These are phyloP conservation scores for Melanotaenia parkinsoni DNA, from an alignment of 2,797 vertebrate genomes.

Conservation along the genomic window DNA sequence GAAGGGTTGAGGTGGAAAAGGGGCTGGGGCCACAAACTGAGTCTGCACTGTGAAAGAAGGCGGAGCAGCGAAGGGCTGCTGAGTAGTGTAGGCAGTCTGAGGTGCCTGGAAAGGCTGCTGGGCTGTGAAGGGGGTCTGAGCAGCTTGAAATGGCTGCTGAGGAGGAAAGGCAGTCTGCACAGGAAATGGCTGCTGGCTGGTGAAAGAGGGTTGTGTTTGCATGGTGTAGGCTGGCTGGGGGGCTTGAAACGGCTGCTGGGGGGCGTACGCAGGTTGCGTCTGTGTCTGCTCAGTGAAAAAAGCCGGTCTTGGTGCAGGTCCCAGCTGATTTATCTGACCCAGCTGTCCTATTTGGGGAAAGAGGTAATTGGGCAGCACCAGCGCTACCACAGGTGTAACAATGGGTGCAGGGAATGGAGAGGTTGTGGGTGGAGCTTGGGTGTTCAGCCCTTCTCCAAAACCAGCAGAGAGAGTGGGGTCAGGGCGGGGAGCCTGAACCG, in stretches of 20 bases:
- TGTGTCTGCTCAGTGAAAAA: conserved; percentile 81
- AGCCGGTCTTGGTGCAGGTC: conserved; percentile 69
- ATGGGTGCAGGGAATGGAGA: conserved; percentile 83
- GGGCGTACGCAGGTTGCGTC: conserved; percentile 68
- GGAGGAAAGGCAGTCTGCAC: conserved; percentile 75
- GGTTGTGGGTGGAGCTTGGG: conserved; percentile 76
- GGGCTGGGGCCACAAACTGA: conserved; percentile 71
- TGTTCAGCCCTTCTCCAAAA: conserved; percentile 77
- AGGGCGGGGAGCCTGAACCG: conserved; percentile 70
- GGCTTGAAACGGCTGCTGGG: conserved; percentile 70
- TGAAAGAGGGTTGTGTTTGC: conserved; percentile 69
- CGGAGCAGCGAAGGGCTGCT: conserved; percentile 68
- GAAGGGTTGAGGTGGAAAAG: conserved; percentile 79
- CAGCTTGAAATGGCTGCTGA: conserved; percentile 74
- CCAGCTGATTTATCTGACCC: conserved; percentile 70
- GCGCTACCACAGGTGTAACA: conserved; percentile 88
- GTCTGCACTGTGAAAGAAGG: conserved; percentile 80
- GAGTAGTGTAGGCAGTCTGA: conserved; percentile 61
- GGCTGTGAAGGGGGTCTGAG: conserved; percentile 60
- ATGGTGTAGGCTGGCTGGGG: conserved; percentile 68
- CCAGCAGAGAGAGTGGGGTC: conserved; percentile 71
- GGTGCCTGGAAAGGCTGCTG: conserved; percentile 64
- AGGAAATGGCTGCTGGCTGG: conserved; percentile 66
- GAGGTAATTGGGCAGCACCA: conserved; percentile 89
- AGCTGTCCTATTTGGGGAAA: conserved; percentile 80